Conservation (phyloP, 2,113 vertebrate genomes). For the Lontra canadensis region DNA sequence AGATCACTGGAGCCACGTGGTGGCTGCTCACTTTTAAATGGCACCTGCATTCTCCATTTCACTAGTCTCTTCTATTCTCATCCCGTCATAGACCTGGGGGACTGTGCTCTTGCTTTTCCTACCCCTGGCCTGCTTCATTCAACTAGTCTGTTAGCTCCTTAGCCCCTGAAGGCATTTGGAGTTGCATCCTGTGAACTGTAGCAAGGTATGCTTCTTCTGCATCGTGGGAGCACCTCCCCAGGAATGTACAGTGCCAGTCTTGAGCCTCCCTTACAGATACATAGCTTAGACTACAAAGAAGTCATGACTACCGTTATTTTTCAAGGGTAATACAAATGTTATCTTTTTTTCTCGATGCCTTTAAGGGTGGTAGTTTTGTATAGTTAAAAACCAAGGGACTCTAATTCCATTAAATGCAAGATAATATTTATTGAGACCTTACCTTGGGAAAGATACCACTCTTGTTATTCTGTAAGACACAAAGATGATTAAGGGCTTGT, state of each 20-base stretch:
- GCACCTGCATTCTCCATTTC: not conserved
- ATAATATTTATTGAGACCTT: not conserved
- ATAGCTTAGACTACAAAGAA: not conserved
- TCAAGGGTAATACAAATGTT: not conserved
- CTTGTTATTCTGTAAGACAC: not conserved
- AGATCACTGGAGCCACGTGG: not conserved
- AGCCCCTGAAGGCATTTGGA: not conserved
- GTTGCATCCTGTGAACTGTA: not conserved
- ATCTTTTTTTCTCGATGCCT: not conserved
- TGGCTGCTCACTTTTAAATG: not conserved
- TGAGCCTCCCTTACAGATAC: not conserved
- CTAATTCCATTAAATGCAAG: slow-evolving; percentile 14
- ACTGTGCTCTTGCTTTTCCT: not conserved
- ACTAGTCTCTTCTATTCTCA: not conserved
- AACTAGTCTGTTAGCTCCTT: not conserved
- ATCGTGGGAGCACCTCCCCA: not conserved
- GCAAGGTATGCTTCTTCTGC: not conserved
- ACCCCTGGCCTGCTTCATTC: not conserved
- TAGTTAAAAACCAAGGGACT: not conserved
- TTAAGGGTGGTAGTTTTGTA: not conserved
- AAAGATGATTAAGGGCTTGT: not conserved
- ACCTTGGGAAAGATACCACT: not conserved
- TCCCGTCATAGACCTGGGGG: not conserved
- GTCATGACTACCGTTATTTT: not conserved
- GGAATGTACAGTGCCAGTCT: not conserved